Evolutionary conservation across 2,888 invertebrate species (phyloP).

Genomic region (Heteropelma amictum): DNA sequence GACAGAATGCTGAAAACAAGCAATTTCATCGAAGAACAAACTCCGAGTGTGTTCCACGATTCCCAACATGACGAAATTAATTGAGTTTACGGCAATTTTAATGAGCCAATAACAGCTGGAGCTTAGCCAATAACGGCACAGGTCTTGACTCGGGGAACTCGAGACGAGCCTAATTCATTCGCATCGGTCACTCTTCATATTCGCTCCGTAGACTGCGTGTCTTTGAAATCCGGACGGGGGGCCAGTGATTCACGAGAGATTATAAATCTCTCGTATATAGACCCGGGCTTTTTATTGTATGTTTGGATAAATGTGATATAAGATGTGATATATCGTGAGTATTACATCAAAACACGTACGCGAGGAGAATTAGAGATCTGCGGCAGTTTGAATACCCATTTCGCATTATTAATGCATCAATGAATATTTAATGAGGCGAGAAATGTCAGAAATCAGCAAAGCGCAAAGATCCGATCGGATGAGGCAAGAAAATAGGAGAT

Average conservation of each 20-base stretch:
- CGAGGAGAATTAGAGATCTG: slow-evolving; percentile 13
- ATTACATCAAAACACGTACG: slow-evolving; percentile 37
- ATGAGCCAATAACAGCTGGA: slow-evolving; percentile 37
- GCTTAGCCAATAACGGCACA: slow-evolving; percentile 1
- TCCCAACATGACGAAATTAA: neutral
- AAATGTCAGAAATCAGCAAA: slow-evolving; percentile 1
- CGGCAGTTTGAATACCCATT: slow-evolving; percentile 13
- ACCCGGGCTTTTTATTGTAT: slow-evolving; percentile 1
- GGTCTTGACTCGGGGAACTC: neutral
- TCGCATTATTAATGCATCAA: slow-evolving; percentile 37
- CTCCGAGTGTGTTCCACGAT: neutral
- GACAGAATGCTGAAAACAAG: neutral
- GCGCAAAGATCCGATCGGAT: neutral
- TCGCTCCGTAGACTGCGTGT: slow-evolving; percentile 41
- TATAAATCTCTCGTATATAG: slow-evolving; percentile 31
- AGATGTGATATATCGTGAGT: slow-evolving; percentile 8
- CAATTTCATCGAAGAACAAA: neutral
- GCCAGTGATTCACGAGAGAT: slow-evolving; percentile 45
- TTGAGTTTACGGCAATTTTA: neutral
- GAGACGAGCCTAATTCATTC: slow-evolving; percentile 43
- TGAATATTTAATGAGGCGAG: slow-evolving; percentile 30
- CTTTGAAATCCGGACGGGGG: slow-evolving; percentile 12
- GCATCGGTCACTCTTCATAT: slow-evolving; percentile 45
- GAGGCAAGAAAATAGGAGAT: neutral
- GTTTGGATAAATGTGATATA: neutral